Base-by-base conservation (phyloP, 2,888 invertebrate genomes). In the Apamea monoglypha region DNA sequence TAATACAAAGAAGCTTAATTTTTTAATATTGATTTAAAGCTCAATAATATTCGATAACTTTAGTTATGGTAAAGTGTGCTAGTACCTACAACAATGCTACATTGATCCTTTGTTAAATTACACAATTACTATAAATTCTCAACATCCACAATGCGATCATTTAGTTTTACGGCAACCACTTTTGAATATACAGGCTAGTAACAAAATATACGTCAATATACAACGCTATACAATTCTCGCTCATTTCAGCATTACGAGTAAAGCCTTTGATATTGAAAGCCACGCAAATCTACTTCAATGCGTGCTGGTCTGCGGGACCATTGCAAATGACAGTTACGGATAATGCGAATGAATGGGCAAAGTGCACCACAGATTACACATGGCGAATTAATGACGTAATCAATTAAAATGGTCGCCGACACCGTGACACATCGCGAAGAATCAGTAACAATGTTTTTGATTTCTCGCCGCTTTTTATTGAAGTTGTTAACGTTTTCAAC, bases 391-490 rank as follows among this genome's bases (percentile, higher is more conserved):
- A 80, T 76, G 74, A 81, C 53, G 77, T 78, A 86, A 83, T n/a
- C 75, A 80, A 85, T 85, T 85, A 83, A 83, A 86, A 74, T 64
- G 76, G 75, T 83, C 75, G 56, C 47, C n/a, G 74, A 71, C 67
- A 81, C 67, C 47, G 74, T 25, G 36, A 69, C 71, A 47, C 82
- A 76, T 79, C 16, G 67, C 21, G 12, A 12, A 61, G 32, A 85
- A 68, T 74, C 53, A 67, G 25, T 73, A 16, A 66, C 72, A 78
- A 70, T 70, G 69, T 40, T 61, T 53, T 12, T 36, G 74, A 81
- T 74, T 84, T 72, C 74, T 81, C 53, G 53, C 68, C 7, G 47
- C 59, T 76, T 81, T 66, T 68, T 59, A 72, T 40, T 69, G 56
- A 4, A 44, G 40, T 56, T 44, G 73, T 74, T 74, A 44, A 67